Evolutionary conservation across 1,140 invertebrate species (phyloP).

Genomic region (Drosophila jambulina): DNA sequence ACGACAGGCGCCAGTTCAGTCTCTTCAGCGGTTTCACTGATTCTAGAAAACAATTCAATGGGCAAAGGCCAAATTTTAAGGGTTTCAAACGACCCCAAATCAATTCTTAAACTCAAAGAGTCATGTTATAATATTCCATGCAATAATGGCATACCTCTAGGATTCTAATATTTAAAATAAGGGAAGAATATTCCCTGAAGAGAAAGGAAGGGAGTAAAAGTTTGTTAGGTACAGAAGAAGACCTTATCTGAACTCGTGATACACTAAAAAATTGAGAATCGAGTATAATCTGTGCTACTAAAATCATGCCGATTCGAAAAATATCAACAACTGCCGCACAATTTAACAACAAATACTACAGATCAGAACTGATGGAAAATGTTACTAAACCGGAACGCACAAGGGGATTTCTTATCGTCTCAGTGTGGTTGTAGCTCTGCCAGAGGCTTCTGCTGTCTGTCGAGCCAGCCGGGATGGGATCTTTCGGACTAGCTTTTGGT

Average conservation of each 20-base stretch:
- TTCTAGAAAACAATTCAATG: neutral
- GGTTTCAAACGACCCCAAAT: neutral
- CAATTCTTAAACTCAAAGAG: neutral
- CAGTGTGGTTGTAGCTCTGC: neutral
- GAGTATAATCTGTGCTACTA: slow-evolving; percentile 1
- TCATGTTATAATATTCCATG: neutral
- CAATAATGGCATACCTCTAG: neutral
- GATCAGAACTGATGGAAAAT: slow-evolving; percentile 12
- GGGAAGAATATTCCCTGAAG: neutral
- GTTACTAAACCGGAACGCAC: slow-evolving; percentile 27
- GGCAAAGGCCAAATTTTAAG: neutral
- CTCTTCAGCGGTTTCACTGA: neutral
- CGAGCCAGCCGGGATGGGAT: neutral
- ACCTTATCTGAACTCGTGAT: neutral
- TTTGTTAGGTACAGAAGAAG: neutral
- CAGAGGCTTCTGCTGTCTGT: slow-evolving; percentile 9
- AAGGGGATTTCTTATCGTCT: slow-evolving; percentile 60
- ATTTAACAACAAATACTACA: slow-evolving; percentile 1
- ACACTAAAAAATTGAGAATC: too few species aligned
- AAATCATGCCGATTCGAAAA: slow-evolving; percentile 8
- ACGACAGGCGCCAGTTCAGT: neutral
- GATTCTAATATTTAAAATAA: neutral
- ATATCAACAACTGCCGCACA: neutral
- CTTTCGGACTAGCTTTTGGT: slow-evolving; percentile 47
- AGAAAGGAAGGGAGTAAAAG: neutral